Evolutionary conservation across 2,888 invertebrate genomes (phyloP), one percentile per base, ranked within the genome.

Genomic region (Adela reaumurella): DNA sequence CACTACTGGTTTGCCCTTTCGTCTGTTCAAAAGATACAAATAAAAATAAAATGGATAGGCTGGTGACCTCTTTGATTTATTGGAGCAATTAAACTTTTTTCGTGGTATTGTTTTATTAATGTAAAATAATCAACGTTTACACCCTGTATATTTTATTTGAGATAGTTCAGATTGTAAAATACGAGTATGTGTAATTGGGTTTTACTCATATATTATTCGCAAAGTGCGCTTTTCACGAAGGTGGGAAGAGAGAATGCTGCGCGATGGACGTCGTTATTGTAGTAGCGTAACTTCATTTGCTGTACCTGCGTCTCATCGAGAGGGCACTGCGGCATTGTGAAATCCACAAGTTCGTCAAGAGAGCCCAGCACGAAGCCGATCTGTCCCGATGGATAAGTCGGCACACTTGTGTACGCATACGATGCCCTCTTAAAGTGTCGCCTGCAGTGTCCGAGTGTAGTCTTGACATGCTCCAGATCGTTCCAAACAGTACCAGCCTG

Each of bases 331-430:
- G 96, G 94, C 19, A 81, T 76, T 20, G 82, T 81, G 52, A 96
- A 87, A 54, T 85, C 74, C 1, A 83, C 80, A 43, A 82, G 76
- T 74, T 84, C 64, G 59, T 90, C 85, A 43, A 90, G 77, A 48
- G 92, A 87, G 16, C 94, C 97, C 43, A 99, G 82, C 1, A 97
- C 83, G 65, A 95, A 97, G 1, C 98, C 98, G 58, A 99, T 98
- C 70, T 94, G 93, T 0, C 99, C 99, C 19, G 94, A 92, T 0
- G 99, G 97, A 69, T 99, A 99, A 0, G 97, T 95, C 0, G 98
- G 96, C 1, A 97, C 94, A 6, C 90, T 87, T 0, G 91, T 86
- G 47, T 85, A 83, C 0, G 90, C 94, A 64, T 95, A 98, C 1
- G 83, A 82, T 0, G 90, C 90, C 1, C 83, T 82, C 0, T 90